phyloP scores from a whole-genome alignment of 2,888 invertebrate species.

The Diloba caeruleocephala region DNA sequence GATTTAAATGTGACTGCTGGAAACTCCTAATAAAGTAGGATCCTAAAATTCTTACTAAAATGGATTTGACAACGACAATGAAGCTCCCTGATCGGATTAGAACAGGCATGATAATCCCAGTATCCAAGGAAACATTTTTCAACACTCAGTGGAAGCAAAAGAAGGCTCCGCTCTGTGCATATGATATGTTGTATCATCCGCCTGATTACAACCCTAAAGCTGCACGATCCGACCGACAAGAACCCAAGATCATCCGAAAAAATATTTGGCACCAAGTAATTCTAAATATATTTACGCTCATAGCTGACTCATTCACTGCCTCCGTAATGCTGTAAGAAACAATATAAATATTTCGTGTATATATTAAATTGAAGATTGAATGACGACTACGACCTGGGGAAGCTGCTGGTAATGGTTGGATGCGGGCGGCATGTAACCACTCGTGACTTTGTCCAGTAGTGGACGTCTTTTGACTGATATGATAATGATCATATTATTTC shows the following conservation, averaged over 20 bases:
- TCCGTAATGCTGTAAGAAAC: too few relatives aligned
- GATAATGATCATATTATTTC: too few relatives aligned
- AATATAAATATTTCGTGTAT: too few relatives aligned
- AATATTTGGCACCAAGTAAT: slow-evolving; percentile 75
- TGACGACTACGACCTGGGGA: too few relatives aligned
- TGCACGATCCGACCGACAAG: slow-evolving; percentile 79
- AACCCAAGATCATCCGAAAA: slow-evolving; percentile 76
- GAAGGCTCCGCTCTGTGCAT: slow-evolving; percentile 71
- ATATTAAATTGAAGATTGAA: too few relatives aligned
- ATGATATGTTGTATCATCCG: slow-evolving; percentile 84
- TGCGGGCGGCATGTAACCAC: too few relatives aligned
- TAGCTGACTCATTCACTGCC: too few relatives aligned
- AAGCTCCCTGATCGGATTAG: slow-evolving; percentile 61
- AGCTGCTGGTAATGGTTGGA: too few relatives aligned
- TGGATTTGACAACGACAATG: slow-evolving; percentile 30
- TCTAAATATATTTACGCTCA: not conserved
- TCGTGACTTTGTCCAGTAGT: too few relatives aligned
- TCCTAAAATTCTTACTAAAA: slow-evolving; percentile 4
- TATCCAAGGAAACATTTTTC: slow-evolving; percentile 74
- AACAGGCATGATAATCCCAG: slow-evolving; percentile 79
- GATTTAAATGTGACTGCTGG: slow-evolving; percentile 13
- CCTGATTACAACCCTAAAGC: slow-evolving; percentile 83
- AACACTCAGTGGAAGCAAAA: slow-evolving; percentile 76
- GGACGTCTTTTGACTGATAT: too few relatives aligned
- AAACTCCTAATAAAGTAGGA: slow-evolving; percentile 16